Conservation (phyloP, 2,113 vertebrate genomes). For the Pristiophorus japonicus region DNA sequence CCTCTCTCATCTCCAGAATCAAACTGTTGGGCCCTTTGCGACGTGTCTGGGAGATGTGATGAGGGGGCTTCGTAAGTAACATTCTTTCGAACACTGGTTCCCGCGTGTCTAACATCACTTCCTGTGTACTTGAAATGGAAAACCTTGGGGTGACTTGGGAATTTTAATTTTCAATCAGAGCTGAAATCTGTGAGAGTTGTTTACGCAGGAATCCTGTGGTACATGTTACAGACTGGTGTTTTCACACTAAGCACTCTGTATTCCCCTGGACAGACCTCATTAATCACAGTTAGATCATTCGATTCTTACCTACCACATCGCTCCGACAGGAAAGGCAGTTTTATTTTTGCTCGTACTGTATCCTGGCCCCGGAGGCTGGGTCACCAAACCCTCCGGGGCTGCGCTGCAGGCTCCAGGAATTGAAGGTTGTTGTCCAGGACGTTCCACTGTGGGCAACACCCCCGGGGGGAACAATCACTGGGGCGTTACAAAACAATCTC, state of each 20-base stretch:
- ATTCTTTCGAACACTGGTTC: not conserved
- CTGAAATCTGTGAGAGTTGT: not conserved
- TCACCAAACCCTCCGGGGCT: not conserved
- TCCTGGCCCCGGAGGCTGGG: not conserved
- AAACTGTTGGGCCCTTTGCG: no score
- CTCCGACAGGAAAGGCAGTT: not conserved
- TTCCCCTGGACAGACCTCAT: not conserved
- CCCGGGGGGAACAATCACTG: no score
- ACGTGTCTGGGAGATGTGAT: not conserved
- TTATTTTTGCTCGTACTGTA: not conserved
- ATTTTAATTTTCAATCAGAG: not conserved
- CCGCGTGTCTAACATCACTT: not conserved
- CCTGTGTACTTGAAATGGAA: not conserved
- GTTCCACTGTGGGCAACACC: no score
- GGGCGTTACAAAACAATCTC: no score
- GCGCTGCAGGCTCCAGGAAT: not conserved
- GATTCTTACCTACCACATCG: not conserved
- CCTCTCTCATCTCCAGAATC: no score
- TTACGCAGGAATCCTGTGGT: not conserved
- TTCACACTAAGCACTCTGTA: not conserved
- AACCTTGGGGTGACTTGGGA: not conserved
- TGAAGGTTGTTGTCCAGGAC: not conserved
- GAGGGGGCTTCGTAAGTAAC: not conserved
- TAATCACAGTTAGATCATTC: slow-evolving; percentile 12
- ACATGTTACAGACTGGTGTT: not conserved